Evolutionary conservation across 2,113 vertebrate species (phyloP).

Genomic region (Lates calcarifer): DNA sequence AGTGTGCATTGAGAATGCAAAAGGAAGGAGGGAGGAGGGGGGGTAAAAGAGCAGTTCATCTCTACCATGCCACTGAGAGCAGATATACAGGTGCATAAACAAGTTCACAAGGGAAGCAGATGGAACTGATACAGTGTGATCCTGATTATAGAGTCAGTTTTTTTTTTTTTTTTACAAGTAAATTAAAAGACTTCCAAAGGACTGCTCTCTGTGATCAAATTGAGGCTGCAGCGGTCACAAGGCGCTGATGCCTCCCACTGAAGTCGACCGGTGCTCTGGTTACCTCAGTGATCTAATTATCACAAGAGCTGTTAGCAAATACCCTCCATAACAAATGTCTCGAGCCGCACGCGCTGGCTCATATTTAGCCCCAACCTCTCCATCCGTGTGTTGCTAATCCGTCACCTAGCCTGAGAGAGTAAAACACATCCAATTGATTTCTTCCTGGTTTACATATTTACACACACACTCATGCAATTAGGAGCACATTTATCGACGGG

Average conservation of each 20-base stretch:
- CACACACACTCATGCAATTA: slow-evolving; percentile 76
- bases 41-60: slow-evolving; percentile 45
- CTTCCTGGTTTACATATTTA: slow-evolving; percentile 80
- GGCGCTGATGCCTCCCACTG: slow-evolving; percentile 21
- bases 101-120: slow-evolving; percentile 27
- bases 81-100: slow-evolving; percentile 45
- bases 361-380: slow-evolving; percentile 48
- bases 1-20: slow-evolving; percentile 47
- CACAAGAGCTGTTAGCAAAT: slow-evolving; percentile 63
- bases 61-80: slow-evolving; percentile 16
- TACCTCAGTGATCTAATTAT: slow-evolving; percentile 75
- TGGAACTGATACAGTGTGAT: slow-evolving; percentile 39
- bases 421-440: slow-evolving; percentile 75
- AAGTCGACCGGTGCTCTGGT: slow-evolving; percentile 51
- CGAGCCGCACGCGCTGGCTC: slow-evolving; percentile 27
- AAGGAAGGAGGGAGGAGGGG: neutral
- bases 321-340: slow-evolving; percentile 64
- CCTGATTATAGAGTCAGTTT: slow-evolving; percentile 19
- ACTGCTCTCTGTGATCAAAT: slow-evolving; percentile 53
- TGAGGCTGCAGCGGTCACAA: slow-evolving; percentile 41
- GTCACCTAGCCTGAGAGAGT: slow-evolving; percentile 66
- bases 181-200: slow-evolving; percentile 65
- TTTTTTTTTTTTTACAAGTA: slow-evolving; percentile 10
- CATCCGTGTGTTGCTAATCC: slow-evolving; percentile 68
- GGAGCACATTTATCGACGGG: slow-evolving; percentile 74